These are phyloP conservation scores for Malurus leucopterus DNA, from an alignment of 2,797 vertebrate genomes.

Conservation along the genomic window DNA sequence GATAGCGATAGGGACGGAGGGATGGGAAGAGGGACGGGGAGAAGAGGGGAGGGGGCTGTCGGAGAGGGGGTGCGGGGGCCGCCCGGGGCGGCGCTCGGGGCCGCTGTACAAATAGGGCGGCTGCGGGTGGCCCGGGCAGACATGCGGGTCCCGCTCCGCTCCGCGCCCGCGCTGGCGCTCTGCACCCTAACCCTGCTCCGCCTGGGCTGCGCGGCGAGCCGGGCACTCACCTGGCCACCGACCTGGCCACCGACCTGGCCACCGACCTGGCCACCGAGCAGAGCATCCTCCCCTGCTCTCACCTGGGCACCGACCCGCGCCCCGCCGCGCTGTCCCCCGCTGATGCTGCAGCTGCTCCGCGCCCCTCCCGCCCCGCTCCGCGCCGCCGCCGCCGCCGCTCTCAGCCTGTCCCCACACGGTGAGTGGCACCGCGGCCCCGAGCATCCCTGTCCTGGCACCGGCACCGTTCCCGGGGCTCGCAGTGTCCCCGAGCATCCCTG, in stretches of 20 bases:
- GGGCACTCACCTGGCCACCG: not conserved
- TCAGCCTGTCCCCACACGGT: constrained; percentile 81
- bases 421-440: not conserved
- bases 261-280: too few species aligned
- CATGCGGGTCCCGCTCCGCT: not conserved
- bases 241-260: not conserved
- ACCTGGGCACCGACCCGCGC: not conserved
- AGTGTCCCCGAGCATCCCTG: too few species aligned
- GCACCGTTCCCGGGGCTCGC: accelerated
- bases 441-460: not conserved
- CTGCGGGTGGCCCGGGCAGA: not conserved
- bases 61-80: not conserved
- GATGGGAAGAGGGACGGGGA: not conserved
- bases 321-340: constrained; percentile 28
- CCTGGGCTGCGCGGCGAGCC: not conserved
- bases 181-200: not conserved
- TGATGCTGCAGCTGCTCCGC: constrained; percentile 87
- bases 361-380: constrained; percentile 31
- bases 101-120: constrained; percentile 13
- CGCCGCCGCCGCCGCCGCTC: constrained; percentile 60
- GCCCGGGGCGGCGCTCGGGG: constrained; percentile 27
- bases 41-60: not conserved
- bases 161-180: not conserved
- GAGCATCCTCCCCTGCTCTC: too few species aligned
- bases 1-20: not conserved